Evolutionary conservation across 2,888 invertebrate genomes (phyloP), one percentile per base, ranked within the genome.

Genomic region (Bombyx huttoni): DNA sequence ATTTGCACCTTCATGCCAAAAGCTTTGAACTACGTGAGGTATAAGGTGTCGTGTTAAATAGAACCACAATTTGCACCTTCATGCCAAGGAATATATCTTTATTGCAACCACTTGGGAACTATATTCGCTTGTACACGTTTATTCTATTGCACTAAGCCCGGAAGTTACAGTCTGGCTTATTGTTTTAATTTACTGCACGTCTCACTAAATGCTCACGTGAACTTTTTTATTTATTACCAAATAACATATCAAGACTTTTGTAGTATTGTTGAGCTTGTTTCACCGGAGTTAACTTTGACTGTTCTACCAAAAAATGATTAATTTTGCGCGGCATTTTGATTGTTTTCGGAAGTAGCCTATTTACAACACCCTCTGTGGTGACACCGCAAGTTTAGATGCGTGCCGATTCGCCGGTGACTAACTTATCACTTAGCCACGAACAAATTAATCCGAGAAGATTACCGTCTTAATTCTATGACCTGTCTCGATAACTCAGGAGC

Each of bases 381-480:
- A 67, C 67, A 69, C 71, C 67, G 71, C 63, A 75, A 77, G 73
- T 77, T 77, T 73, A 59, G 67, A 73, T 70, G 68, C 67, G 61
- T 63, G 62, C 57, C 61, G 61, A 51, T 40, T 40, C 68, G 62
- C 65, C 60, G 58, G 53, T 66, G 55, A 62, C 77, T 70, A 82
- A 85, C 83, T 85, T 82, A 83, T 85, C 79, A 83, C 81, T 81
- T 81, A 81, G 73, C 76, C 73, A 70, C 72, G 70, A 76, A 79
- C 80, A 75, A 82, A 84, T 86, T 82, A 86, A 84, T 86, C 79
- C 77, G 69, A 70, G 71, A 70, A 81, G 79, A 81, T 79, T 75
- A 78, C 75, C 62, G 76, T 71, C 75, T 75, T 75, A 76, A 74
- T 78, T 78, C 74, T 72, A 73, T 72, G 79, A 76, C 78, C 76